Evolutionary conservation across 2,888 invertebrate genomes (phyloP).

Genomic region (Chloroclystis v-ata): DNA sequence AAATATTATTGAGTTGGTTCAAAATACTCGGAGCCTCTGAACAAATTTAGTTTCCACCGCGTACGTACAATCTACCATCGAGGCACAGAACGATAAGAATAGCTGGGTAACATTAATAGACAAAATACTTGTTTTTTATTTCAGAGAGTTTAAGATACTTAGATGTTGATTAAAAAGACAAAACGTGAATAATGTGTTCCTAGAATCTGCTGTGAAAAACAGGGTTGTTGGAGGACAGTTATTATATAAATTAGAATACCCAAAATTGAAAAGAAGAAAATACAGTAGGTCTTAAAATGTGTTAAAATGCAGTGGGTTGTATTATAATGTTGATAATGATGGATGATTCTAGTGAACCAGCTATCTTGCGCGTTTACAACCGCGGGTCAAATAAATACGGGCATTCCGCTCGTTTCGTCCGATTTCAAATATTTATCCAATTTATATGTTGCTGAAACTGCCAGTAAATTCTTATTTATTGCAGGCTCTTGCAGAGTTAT

Average conservation of each 20-base stretch:
- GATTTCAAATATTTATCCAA: constrained; percentile 61
- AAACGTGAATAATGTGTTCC: no score
- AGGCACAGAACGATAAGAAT: background rate
- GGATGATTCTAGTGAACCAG: no score
- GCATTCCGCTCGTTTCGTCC: constrained; percentile 30
- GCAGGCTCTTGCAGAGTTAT: constrained; percentile 27
- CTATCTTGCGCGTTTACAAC: constrained; percentile 11
- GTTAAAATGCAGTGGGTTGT: no score
- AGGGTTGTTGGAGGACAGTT: background rate
- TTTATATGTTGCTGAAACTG: constrained; percentile 41
- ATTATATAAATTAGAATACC: background rate
- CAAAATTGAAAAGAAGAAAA: background rate
- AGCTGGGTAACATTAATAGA: constrained; percentile 1
- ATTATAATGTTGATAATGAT: no score
- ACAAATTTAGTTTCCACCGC: constrained; percentile 27
- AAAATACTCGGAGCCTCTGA: constrained; percentile 18
- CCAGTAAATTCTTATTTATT: constrained; percentile 33
- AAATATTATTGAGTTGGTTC: constrained; percentile 23
- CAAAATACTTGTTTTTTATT: background rate
- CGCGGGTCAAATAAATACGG: constrained; percentile 30
- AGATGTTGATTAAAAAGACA: no score
- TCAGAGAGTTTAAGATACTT: no score
- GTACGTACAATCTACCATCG: constrained; percentile 25
- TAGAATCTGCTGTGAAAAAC: no score
- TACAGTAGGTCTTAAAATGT: no score